phyloP scores from a whole-genome alignment of 2,888 invertebrate genomes.

The Andrena trimmerana region DNA sequence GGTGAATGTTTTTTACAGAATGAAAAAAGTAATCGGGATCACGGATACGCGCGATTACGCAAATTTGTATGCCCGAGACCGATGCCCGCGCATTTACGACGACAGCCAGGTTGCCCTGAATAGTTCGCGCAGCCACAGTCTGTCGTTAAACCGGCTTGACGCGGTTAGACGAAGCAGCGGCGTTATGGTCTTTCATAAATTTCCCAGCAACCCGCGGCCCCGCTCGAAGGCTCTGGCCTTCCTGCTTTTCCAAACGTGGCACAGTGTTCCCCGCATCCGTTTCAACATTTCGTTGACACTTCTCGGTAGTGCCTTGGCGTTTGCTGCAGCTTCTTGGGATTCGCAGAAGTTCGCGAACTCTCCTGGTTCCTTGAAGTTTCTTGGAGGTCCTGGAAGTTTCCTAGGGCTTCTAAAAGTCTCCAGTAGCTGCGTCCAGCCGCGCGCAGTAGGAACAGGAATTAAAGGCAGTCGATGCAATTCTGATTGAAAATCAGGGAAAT shows the following conservation, averaged over 20 bases:
- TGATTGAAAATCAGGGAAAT: neutral
- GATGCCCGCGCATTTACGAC: constrained; percentile 19
- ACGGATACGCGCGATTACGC: constrained; percentile 16
- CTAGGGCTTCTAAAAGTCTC: neutral
- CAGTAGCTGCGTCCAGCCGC: neutral
- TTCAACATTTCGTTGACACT: neutral
- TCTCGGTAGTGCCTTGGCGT: no score
- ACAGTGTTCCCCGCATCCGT: neutral
- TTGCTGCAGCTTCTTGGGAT: no score
- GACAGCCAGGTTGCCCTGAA: constrained; percentile 45
- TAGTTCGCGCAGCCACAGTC: constrained; percentile 4
- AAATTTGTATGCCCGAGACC: constrained; percentile 1
- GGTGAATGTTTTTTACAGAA: neutral
- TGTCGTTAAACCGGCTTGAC: constrained; percentile 27
- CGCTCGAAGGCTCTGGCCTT: constrained; percentile 23
- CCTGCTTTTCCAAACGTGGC: constrained; percentile 6
- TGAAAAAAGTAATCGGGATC: neutral
- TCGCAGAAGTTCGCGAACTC: no score
- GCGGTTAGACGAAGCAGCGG: neutral
- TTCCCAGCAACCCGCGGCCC: constrained; percentile 8
- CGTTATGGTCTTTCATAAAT: constrained; percentile 28
- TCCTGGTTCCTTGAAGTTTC: no score
- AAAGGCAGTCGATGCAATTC: neutral
- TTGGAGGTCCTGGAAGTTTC: no score
- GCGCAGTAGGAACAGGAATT: neutral